phyloP scores from a whole-genome alignment of 2,797 vertebrate genomes.

The Chelonia mydas region DNA sequence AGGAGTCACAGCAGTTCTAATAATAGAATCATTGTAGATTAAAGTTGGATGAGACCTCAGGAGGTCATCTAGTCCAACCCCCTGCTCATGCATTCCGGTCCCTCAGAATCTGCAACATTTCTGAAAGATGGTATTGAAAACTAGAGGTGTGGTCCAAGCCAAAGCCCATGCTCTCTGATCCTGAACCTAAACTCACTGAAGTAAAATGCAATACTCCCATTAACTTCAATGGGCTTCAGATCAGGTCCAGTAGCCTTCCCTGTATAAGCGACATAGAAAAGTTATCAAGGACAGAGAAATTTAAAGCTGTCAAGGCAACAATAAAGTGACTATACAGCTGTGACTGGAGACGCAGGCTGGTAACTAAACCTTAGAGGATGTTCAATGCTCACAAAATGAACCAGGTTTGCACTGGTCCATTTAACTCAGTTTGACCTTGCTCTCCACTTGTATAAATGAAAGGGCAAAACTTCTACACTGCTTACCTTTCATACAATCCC shows the following conservation, averaged over 20 bases:
- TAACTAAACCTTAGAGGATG: not conserved
- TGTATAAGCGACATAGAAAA: not conserved
- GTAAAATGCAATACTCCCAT: not conserved
- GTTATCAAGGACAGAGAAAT: not conserved
- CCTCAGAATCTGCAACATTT: not conserved
- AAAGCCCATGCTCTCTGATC: not conserved
- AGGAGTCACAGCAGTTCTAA: not conserved
- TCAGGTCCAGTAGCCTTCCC: not conserved
- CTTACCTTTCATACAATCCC: not conserved
- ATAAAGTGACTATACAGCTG: not conserved
- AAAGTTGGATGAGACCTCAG: no score
- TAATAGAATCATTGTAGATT: no score
- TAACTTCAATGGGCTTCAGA: not conserved
- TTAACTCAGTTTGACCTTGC: not conserved
- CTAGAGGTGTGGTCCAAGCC: not conserved
- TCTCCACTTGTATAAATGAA: not conserved
- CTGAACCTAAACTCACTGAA: not conserved
- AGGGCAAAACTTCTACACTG: not conserved
- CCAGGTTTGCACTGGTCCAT: not conserved
- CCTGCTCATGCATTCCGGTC: not conserved
- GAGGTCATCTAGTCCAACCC: no score
- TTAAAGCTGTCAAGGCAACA: not conserved
- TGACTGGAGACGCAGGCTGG: not conserved
- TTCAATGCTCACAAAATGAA: not conserved
- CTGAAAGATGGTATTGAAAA: not conserved